A percentile compares a stretch with the other conserved stretches of the same genome.
These are phyloP conservation scores for Oscheius sp. DNA, from an alignment of 2,888 invertebrate genomes.

Conservation along the genomic window DNA sequence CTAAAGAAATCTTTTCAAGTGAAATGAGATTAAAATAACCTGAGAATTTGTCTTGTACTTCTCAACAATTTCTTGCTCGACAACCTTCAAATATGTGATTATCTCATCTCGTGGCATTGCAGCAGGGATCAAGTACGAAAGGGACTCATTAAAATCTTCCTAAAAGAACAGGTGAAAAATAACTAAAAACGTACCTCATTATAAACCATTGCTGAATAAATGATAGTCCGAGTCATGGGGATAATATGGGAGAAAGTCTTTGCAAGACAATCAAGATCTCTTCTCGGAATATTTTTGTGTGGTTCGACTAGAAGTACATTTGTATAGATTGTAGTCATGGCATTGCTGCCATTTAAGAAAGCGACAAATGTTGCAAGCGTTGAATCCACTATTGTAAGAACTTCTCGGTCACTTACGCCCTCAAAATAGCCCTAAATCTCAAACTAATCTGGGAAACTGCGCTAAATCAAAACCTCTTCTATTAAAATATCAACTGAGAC, in stretches of 20 bases:
- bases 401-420: slow-evolving; percentile 15
- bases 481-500: slow-evolving; percentile 21
- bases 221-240: slow-evolving; percentile 86
- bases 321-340: slow-evolving; percentile 82
- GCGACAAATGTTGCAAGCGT: slow-evolving; percentile 90
- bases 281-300: slow-evolving; percentile 79
- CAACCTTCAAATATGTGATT: not conserved
- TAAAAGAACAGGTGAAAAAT: slow-evolving; percentile 7
- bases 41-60: slow-evolving; percentile 2
- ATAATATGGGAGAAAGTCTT: slow-evolving; percentile 87
- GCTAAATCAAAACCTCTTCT: slow-evolving; percentile 20
- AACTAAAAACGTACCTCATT: slow-evolving; percentile 70
- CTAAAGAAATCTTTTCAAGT: not conserved
- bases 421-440: slow-evolving; percentile 28
- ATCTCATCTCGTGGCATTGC: not conserved
- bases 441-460: not conserved
- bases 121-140: slow-evolving; percentile 18
- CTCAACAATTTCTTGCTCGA: slow-evolving; percentile 15
- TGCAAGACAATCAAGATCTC: slow-evolving; percentile 74
- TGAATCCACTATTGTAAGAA: slow-evolving; percentile 90
- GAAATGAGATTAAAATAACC: not conserved
- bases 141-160: slow-evolving; percentile 34
- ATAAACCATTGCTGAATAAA: slow-evolving; percentile 74
- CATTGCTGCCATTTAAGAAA: slow-evolving; percentile 94
- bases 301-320: slow-evolving; percentile 44